These are phyloP conservation scores for Lynx canadensis DNA, from an alignment of 2,113 vertebrate species.

Conservation along the genomic window DNA sequence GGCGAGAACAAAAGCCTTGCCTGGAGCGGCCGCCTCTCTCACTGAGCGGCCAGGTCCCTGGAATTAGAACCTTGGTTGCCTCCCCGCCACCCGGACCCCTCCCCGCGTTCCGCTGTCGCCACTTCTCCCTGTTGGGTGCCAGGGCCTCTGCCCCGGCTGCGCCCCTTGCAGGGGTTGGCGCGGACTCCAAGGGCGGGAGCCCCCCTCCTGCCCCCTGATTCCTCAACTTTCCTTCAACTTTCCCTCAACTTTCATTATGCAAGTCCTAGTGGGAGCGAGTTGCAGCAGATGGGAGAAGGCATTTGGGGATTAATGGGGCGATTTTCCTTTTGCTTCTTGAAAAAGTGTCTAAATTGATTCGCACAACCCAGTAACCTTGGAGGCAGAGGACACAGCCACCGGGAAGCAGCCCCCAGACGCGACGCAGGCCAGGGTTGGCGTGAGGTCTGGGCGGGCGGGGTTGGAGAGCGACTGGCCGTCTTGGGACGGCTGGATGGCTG, in stretches of 20 bases:
- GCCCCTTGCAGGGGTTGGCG: neutral
- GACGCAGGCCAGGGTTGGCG: neutral
- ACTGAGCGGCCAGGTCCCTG: neutral
- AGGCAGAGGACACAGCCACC: slow-evolving; percentile 49
- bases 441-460: neutral
- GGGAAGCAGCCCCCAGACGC: slow-evolving; percentile 8
- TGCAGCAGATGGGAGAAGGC: no score
- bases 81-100: no score
- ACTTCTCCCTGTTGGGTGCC: neutral
- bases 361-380: slow-evolving; percentile 74
- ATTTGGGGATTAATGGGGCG: no score
- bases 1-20: slow-evolving; percentile 67
- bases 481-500: neutral
- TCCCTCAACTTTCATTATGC: no score
- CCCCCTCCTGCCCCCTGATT: neutral
- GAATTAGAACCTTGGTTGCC: neutral
- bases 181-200: neutral
- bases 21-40: neutral
- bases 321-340: no score
- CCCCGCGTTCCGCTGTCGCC: neutral
- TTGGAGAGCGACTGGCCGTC: neutral
- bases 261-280: no score
- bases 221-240: no score
- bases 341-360: slow-evolving; percentile 77
- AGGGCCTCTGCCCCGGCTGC: neutral